A percentile compares a stretch with the other conserved stretches of the same genome.
Evolutionary conservation across 2,113 vertebrate species (phyloP).

Genomic region (Furnarius figulus): DNA sequence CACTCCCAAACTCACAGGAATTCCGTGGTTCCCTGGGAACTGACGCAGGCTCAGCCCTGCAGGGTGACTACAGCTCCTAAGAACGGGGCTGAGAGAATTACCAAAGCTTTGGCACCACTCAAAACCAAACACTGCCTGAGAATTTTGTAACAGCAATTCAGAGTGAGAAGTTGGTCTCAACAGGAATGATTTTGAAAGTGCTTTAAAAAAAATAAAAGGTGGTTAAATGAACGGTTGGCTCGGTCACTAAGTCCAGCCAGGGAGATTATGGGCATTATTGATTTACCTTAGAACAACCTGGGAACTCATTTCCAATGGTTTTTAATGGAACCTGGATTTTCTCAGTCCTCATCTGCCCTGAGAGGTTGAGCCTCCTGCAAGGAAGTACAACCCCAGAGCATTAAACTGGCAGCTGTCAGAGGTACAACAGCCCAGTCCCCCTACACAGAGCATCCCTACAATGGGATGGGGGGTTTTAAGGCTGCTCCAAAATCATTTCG

Average conservation of each 20-base stretch:
- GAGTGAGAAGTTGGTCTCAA: neutral
- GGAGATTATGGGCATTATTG: neutral
- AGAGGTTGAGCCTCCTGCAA: neutral
- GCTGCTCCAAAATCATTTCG: neutral
- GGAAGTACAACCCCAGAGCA: neutral
- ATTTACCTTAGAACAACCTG: slow-evolving; percentile 38
- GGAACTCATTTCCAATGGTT: slow-evolving; percentile 36
- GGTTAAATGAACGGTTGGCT: neutral
- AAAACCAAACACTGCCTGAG: neutral
- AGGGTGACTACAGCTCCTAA: neutral
- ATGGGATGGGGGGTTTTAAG: neutral
- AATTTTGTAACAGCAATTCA: neutral
- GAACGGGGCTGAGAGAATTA: neutral
- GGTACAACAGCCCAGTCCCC: neutral
- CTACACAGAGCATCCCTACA: accelerated
- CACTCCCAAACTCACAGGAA: neutral
- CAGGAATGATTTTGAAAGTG: neutral
- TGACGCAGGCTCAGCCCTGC: neutral
- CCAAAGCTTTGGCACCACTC: neutral
- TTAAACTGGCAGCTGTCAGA: slow-evolving; percentile 3
- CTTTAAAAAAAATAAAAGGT: neutral
- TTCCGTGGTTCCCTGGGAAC: accelerated
- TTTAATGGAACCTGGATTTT: slow-evolving; percentile 30
- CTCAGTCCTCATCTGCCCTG: neutral
- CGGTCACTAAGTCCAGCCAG: neutral